phyloP scores from a whole-genome alignment of 1,140 invertebrate species.

The Pogonomyrmex barbatus region DNA sequence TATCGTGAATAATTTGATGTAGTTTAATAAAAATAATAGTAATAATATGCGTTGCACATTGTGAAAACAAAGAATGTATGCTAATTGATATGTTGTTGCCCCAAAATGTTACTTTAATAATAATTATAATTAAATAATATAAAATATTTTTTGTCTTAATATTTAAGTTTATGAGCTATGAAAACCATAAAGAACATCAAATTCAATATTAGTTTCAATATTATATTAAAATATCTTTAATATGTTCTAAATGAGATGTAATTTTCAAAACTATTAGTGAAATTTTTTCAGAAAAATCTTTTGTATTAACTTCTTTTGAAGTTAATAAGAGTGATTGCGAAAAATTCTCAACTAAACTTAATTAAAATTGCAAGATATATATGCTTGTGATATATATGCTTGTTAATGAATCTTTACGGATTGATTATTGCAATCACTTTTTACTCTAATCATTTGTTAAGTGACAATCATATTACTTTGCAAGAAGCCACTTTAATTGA shows the following conservation, averaged over 20 bases:
- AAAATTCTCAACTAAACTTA: background rate
- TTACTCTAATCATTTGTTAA: background rate
- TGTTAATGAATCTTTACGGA: background rate
- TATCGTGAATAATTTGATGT: background rate
- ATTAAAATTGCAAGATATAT: background rate
- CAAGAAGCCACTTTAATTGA: background rate
- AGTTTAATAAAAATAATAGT: too few species aligned
- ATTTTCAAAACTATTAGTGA: background rate
- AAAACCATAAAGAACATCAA: background rate
- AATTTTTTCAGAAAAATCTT: background rate
- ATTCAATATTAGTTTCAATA: background rate
- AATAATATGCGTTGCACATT: background rate
- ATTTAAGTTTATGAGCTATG: background rate
- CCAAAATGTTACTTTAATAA: background rate
- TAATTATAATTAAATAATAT: too few species aligned
- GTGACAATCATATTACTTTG: background rate
- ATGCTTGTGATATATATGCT: conserved; percentile 29
- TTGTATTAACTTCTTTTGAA: background rate
- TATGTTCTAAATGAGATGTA: background rate
- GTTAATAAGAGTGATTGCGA: background rate
- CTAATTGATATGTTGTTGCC: background rate
- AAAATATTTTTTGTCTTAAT: background rate
- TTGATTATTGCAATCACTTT: conserved; percentile 16
- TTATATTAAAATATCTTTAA: background rate
- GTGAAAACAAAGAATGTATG: background rate